These are phyloP conservation scores for Halocaridina rubra DNA, from an alignment of 2,888 invertebrate species.

Conservation along the genomic window DNA sequence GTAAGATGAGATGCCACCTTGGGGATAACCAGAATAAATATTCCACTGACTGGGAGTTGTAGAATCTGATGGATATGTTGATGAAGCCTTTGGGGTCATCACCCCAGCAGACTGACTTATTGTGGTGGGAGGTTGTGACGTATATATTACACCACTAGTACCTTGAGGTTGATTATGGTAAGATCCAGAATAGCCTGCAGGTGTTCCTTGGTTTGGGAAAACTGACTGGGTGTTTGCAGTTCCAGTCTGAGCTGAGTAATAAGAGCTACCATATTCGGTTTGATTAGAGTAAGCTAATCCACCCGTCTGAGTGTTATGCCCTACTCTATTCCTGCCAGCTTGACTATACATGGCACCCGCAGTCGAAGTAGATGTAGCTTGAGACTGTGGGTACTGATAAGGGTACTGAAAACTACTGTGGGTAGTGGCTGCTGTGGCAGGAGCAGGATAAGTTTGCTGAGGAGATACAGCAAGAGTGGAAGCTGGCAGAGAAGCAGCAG, in stretches of 20 bases:
- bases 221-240: slow-evolving; percentile 17
- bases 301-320: not conserved
- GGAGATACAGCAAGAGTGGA: not conserved
- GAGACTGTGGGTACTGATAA: slow-evolving; percentile 28
- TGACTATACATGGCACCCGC: slow-evolving; percentile 26
- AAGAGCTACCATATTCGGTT: not conserved
- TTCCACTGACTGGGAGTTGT: slow-evolving; percentile 14
- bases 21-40: slow-evolving; percentile 39
- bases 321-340: slow-evolving; percentile 3
- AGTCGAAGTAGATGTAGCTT: not conserved
- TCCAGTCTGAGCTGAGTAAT: not conserved
- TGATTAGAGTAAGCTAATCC: not conserved
- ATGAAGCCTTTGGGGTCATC: not conserved
- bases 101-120: not conserved
- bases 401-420: not conserved
- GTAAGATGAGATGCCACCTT: slow-evolving; percentile 26
- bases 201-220: not conserved
- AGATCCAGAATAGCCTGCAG: not conserved
- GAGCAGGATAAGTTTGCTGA: not conserved
- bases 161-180: not conserved
- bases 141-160: not conserved
- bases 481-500: not conserved
- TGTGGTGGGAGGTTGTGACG: not conserved
- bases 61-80: not conserved
- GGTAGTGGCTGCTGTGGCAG: not conserved